Percentiles rank a stretch among this genome's conserved stretches.
Evolutionary conservation across 2,888 invertebrate genomes (phyloP).

Genomic region (Acleris cristana): DNA sequence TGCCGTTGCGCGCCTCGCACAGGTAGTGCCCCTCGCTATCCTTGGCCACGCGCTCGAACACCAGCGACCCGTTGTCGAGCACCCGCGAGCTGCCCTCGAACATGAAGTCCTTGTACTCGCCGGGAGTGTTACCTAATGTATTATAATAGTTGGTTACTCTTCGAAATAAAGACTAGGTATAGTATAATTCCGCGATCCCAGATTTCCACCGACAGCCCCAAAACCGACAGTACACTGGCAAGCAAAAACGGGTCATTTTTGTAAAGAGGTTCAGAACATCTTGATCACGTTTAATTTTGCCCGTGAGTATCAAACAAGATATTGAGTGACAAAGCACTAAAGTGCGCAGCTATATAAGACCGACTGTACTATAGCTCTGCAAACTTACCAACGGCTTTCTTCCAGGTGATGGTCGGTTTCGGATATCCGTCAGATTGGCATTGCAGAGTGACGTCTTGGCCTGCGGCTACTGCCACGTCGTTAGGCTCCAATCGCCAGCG

Average conservation of each 20-base stretch:
- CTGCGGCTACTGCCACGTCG: conserved; percentile 92
- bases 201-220: no score
- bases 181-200: no score
- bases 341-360: no score
- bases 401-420: conserved; percentile 94
- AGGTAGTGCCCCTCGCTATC: conserved; percentile 95
- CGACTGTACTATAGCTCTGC: neutral
- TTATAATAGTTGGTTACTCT: neutral
- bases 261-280: no score
- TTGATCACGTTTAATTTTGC: no score
- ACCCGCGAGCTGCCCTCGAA: conserved; percentile 91
- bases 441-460: conserved; percentile 92
- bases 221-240: no score
- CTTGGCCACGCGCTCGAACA: conserved; percentile 92
- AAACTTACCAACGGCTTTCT: conserved; percentile 90
- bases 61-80: conserved; percentile 92
- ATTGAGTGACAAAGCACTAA: no score
- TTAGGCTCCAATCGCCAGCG: conserved; percentile 94
- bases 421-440: conserved; percentile 97
- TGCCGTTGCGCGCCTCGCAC: conserved; percentile 96
- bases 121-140: conserved; percentile 84
- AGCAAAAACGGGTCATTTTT: no score
- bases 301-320: no score
- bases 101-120: conserved; percentile 92
- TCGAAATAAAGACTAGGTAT: neutral